Evolutionary conservation across 2,888 invertebrate genomes (phyloP), one percentile per base, ranked within the genome.

Genomic region (Palloptera scutellata): DNA sequence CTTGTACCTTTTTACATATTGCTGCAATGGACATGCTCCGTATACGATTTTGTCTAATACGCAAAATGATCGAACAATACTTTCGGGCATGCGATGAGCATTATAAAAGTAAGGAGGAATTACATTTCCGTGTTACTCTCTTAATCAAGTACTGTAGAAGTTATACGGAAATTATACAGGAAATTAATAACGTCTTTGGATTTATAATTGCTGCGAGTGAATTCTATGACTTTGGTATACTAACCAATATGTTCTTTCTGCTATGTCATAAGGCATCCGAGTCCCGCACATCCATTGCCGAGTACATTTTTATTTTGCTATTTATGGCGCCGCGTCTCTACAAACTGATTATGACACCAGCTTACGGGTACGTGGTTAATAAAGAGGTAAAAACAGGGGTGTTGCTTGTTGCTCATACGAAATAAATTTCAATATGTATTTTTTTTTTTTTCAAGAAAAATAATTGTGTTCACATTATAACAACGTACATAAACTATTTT

Each of bases 161-260:
- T 8, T 78, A 81, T 61, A 73, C 71, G 2, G 66, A 70, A 9
- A 57, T 83, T n/a, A 68, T 83, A 8, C 42, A 53, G 15, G 72
- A 70, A 13, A 15, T 83, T 1, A 84, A 83, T 69, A 54, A 51
- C 1, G 71, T 81, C 0, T 81, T 78, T 42, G 72, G 76, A 1
- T 59, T 69, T 9, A 66, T 72, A 0, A 71, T 72, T 9, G 75
- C 75, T 30, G 64, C 68, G 0, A 76, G 74, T 30, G 64, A 77
- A 13, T 80, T 84, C 59, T 79, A 83, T 64, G 83, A 82, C 60
- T 84, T 83, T 42, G 73, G 75, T 0, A 74, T 81, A 57, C 70
- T 78, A 68, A 79, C 83, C 9, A 75, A 74, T 67, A 74, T 80
- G 63, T 75, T 76, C 4, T 83, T 79, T 66, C 67, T 81, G 19